Conservation (phyloP, 2,113 vertebrate genomes). For the cattle (Bos taurus) region DNA sequence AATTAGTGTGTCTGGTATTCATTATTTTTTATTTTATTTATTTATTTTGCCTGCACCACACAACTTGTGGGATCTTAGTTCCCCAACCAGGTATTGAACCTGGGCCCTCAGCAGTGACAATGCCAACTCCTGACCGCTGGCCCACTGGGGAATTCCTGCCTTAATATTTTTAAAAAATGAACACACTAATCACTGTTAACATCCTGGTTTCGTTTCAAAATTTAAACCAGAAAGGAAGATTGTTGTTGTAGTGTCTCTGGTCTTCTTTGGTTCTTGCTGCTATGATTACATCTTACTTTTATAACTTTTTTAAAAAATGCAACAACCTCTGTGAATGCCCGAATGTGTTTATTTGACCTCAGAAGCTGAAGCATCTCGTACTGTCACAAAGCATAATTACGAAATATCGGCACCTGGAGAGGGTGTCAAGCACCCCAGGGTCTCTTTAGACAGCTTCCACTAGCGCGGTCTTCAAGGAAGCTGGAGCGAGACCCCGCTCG, state of each 20-base stretch:
- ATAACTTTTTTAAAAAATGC: neutral
- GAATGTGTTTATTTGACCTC: neutral
- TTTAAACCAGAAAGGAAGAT: neutral
- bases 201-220: neutral
- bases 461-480: neutral
- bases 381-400: neutral
- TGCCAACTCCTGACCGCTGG: neutral
- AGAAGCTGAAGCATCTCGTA: neutral
- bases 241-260: neutral
- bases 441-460: neutral
- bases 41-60: neutral
- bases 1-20: neutral
- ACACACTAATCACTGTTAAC: neutral
- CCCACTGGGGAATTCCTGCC: neutral
- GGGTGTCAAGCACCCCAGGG: neutral
- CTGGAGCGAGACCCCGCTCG: neutral
- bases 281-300: neutral
- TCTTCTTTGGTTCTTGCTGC: neutral
- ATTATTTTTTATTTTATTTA: neutral
- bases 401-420: neutral
- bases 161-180: neutral
- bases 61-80: neutral
- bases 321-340: neutral
- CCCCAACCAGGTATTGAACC: neutral
- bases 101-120: neutral